Conservation (phyloP, 2,888 invertebrate genomes). For the Zygaena filipendulae region DNA sequence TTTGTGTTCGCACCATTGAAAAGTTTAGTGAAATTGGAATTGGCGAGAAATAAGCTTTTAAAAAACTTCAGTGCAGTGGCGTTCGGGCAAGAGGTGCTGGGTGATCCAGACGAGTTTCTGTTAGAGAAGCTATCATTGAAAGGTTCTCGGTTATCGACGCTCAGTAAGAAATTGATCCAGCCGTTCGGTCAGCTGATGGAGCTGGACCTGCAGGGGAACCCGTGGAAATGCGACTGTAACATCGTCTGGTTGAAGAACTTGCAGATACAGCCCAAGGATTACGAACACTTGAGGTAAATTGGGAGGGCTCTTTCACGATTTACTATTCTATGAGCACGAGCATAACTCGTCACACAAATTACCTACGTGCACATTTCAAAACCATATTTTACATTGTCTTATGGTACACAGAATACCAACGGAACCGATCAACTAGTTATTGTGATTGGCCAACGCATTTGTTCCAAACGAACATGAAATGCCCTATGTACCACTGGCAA, state of each 20-base stretch:
- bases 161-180: constrained; percentile 39
- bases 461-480: too few relatives aligned
- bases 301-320: constrained; percentile 1
- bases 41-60: constrained; percentile 66
- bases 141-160: constrained; percentile 45
- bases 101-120: constrained; percentile 46
- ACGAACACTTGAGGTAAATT: constrained; percentile 56
- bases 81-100: constrained; percentile 43
- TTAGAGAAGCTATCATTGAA: constrained; percentile 53
- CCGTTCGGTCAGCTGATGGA: constrained; percentile 53
- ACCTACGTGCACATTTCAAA: too few relatives aligned
- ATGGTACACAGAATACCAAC: too few relatives aligned
- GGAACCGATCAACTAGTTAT: too few relatives aligned
- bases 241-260: constrained; percentile 58
- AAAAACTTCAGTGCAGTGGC: constrained; percentile 50
- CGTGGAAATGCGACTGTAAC: constrained; percentile 73
- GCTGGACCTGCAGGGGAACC: constrained; percentile 70
- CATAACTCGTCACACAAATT: too few relatives aligned
- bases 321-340: too few relatives aligned
- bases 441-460: too few relatives aligned
- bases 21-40: constrained; percentile 54
- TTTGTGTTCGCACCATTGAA: constrained; percentile 67
- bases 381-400: too few relatives aligned
- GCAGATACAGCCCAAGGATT: constrained; percentile 43
- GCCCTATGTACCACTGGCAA: too few relatives aligned